Evolutionary conservation across 2,888 invertebrate species (phyloP), one percentile per base, ranked within the genome.

Genomic region (Prenolepis imparis): DNA sequence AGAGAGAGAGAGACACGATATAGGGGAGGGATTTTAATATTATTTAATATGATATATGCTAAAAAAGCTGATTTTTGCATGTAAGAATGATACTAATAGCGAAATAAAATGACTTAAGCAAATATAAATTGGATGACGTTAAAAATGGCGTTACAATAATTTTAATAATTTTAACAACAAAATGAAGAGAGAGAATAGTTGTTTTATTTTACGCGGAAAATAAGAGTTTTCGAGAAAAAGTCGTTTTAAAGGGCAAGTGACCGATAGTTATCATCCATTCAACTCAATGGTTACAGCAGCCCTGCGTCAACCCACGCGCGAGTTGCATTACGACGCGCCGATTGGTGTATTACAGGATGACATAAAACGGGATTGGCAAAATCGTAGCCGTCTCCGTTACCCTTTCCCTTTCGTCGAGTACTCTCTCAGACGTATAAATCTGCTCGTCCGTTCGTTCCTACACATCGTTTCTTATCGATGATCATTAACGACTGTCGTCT

Each of bases 401-500:
- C 9, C 18, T 36, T 48, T 44, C 12, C 8, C 24, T 52, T 55
- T 55, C 52, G 52, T 24, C 12, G 24, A 75, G 8, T 39, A 21
- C 32, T 64, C 32, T 64, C n/a, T 15, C 32, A 6, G 5, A 64
- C 32, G 9, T 36, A 24, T 24, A 3, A 55, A 52, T 8, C 36
- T 15, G n/a, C 15, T 52, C 15, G 9, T 32, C 41, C 18, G 18
- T 48, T 15, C 18, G 18, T 41, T 52, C 52, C 52, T 59, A 12
- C 32, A 32, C 9, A 9, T 28, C 12, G 73, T 6, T n/a, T 24
- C 39, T 52, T 18, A 68, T 44, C 36, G 36, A 59, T 36, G 59
- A 21, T 52, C 18, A 18, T 39, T 64, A 66, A 82, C 44, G 36
- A 44, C 59, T 84, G 82, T 81, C 78, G 85, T 89, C 90, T 91